Percentiles rank a stretch among this genome's conserved stretches.
Conservation (phyloP, 2,797 vertebrate genomes). For the Oryzias sinensis region DNA sequence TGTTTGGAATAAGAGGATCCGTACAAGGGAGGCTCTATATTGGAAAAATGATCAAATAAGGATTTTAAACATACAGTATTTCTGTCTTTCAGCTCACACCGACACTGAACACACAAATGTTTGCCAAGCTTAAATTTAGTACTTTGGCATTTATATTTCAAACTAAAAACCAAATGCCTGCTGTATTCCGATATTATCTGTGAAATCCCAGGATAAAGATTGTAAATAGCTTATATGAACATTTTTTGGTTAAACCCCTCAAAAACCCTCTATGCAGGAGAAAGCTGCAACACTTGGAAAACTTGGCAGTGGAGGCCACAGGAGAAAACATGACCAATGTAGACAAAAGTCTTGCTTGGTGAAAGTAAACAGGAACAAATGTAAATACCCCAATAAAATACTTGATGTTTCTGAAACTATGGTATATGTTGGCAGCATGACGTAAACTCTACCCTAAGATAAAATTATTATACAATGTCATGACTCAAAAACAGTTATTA, state of each 20-base stretch:
- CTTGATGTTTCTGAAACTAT: neutral
- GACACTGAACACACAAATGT: too few relatives aligned
- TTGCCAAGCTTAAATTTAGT: too few relatives aligned
- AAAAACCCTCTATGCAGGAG: slow-evolving; percentile 16
- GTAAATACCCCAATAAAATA: slow-evolving; percentile 3
- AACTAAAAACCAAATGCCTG: neutral
- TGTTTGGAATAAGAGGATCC: too few relatives aligned
- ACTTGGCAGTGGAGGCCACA: slow-evolving; percentile 23
- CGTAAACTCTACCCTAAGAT: too few relatives aligned
- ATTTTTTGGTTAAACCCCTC: neutral
- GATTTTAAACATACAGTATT: too few relatives aligned
- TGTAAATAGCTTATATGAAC: neutral
- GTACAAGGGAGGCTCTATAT: too few relatives aligned
- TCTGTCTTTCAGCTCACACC: too few relatives aligned
- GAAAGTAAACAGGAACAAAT: neutral
- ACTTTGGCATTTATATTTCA: too few relatives aligned
- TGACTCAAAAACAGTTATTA: too few relatives aligned
- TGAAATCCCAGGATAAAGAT: too few relatives aligned
- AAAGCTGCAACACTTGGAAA: slow-evolving; percentile 71
- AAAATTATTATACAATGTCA: neutral
- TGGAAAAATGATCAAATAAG: too few relatives aligned
- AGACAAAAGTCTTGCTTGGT: slow-evolving; percentile 20
- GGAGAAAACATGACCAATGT: slow-evolving; percentile 58
- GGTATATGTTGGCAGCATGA: neutral
- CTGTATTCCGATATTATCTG: neutral